Evolutionary conservation across 2,113 vertebrate species (phyloP).

Genomic region (Eudorcas thomsonii): DNA sequence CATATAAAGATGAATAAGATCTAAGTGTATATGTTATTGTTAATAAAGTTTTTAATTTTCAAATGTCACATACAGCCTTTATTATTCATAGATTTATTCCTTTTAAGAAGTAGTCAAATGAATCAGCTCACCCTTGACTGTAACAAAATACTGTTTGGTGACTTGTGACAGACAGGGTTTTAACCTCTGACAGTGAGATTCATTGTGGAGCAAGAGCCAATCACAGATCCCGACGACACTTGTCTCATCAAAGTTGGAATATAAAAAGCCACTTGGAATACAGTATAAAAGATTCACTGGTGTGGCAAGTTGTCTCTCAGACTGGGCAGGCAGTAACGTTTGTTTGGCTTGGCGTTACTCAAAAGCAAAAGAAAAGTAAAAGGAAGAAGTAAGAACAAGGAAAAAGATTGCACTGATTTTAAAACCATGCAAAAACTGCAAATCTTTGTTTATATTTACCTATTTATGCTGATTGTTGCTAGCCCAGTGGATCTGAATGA

Average conservation of each 20-base stretch:
- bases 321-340: conserved; percentile 77
- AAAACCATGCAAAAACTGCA: conserved; percentile 88
- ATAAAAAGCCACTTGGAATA: conserved; percentile 96
- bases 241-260: conserved; percentile 92
- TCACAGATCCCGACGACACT: conserved; percentile 93
- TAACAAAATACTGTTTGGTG: conserved; percentile 84
- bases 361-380: conserved; percentile 65
- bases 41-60: neutral
- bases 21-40: conserved; percentile 25
- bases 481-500: conserved; percentile 88
- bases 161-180: conserved; percentile 88
- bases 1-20: neutral
- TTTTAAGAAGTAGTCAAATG: conserved; percentile 79
- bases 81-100: conserved; percentile 67
- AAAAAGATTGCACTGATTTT: conserved; percentile 75
- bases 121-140: conserved; percentile 84
- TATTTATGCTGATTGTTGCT: conserved; percentile 87
- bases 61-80: neutral
- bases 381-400: conserved; percentile 46
- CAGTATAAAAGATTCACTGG: conserved; percentile 90
- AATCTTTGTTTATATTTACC: conserved; percentile 84
- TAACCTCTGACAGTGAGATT: conserved; percentile 92
- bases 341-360: conserved; percentile 76
- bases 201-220: conserved; percentile 97
- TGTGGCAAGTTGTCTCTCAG: conserved; percentile 86